These are phyloP conservation scores for Ceratotherium simum DNA, from an alignment of 2,113 vertebrate genomes.

Conservation along the genomic window DNA sequence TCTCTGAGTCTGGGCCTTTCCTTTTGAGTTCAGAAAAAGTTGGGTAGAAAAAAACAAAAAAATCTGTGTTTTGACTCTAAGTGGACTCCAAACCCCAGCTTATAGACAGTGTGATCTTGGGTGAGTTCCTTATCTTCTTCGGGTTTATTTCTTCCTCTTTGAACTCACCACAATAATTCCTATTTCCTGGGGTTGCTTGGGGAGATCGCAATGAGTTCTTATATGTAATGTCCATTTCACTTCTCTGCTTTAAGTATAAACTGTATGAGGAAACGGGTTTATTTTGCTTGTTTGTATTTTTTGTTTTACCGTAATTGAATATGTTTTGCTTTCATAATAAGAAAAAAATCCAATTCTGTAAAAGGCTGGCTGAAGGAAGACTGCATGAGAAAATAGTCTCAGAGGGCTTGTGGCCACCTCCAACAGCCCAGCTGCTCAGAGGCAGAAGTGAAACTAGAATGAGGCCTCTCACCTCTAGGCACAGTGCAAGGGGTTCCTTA, in stretches of 20 bases:
- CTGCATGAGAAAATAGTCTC: background rate
- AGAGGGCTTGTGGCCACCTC: background rate
- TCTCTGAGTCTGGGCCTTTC: background rate
- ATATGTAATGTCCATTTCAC: background rate
- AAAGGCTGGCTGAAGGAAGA: background rate
- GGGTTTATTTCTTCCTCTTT: background rate
- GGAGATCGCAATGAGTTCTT: background rate
- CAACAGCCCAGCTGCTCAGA: too few relatives aligned
- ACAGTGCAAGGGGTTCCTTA: too few relatives aligned
- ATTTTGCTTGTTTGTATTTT: background rate
- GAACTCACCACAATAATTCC: background rate
- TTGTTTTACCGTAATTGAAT: background rate
- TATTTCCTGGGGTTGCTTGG: background rate
- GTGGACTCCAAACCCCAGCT: background rate
- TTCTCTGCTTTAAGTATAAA: background rate
- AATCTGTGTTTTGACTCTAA: background rate
- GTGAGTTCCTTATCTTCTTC: background rate
- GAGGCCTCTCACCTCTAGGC: fast-evolving
- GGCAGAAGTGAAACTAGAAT: background rate
- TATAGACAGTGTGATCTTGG: background rate
- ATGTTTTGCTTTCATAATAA: background rate
- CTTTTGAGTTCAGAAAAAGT: background rate
- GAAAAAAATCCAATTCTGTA: background rate
- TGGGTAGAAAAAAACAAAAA: background rate
- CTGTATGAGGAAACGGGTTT: background rate